Evolutionary conservation across 2,888 invertebrate species (phyloP).

Genomic region (Ophraella communa): DNA sequence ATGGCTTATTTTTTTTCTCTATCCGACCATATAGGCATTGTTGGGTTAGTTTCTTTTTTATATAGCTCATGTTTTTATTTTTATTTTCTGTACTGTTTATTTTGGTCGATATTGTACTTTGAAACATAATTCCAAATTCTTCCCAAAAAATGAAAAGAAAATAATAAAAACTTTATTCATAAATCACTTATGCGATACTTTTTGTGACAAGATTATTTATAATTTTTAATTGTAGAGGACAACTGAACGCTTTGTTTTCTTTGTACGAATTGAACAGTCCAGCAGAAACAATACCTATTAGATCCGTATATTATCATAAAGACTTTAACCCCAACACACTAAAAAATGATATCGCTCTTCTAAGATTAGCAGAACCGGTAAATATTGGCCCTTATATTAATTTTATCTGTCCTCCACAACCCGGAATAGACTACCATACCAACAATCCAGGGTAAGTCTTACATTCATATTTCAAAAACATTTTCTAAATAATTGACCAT

Average conservation of each 20-base stretch:
- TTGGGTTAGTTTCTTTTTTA: too few relatives aligned
- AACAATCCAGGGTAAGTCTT: neutral
- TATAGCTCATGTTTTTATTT: too few relatives aligned
- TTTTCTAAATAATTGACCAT: too few relatives aligned
- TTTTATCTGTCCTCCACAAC: constrained; percentile 50
- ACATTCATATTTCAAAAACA: too few relatives aligned
- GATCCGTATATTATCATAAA: constrained; percentile 61
- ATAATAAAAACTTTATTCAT: too few relatives aligned
- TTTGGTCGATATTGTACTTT: too few relatives aligned
- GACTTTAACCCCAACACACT: constrained; percentile 75
- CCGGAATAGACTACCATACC: neutral
- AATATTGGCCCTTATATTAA: constrained; percentile 63
- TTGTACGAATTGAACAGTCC: neutral
- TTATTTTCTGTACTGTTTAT: too few relatives aligned
- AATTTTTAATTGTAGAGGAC: neutral
- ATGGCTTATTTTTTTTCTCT: too few relatives aligned
- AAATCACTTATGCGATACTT: neutral
- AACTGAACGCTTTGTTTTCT: neutral
- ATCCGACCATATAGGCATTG: too few relatives aligned
- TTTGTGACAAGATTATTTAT: neutral
- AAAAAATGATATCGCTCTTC: constrained; percentile 81
- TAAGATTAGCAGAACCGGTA: constrained; percentile 70
- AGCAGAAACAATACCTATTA: constrained; percentile 29
- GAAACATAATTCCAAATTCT: too few relatives aligned
- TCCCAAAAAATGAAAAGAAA: too few relatives aligned